These are phyloP conservation scores for Pantelozetes paolii DNA, from an alignment of 2,888 invertebrate genomes.

Conservation along the genomic window DNA sequence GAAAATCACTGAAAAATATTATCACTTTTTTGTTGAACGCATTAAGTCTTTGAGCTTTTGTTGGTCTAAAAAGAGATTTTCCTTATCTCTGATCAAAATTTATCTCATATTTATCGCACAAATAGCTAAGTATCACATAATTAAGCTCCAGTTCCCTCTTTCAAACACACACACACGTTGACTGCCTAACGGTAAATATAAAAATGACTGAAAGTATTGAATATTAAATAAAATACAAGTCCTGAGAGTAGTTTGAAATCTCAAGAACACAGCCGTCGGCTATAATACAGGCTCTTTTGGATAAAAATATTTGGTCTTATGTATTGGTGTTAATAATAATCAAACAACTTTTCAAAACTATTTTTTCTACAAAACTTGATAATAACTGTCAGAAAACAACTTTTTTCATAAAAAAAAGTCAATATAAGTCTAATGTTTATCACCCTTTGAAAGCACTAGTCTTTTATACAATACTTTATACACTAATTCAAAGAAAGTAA, in stretches of 20 bases:
- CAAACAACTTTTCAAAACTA: neutral
- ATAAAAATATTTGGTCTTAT: neutral
- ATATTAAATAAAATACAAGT: neutral
- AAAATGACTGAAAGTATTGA: neutral
- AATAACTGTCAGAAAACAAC: too few species aligned
- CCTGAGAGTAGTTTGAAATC: neutral
- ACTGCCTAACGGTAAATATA: neutral
- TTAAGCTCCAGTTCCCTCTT: neutral
- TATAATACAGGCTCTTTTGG: neutral
- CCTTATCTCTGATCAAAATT: neutral
- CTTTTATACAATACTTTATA: too few species aligned
- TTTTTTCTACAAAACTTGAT: neutral
- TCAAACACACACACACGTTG: neutral
- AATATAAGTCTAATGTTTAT: neutral
- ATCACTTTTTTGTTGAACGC: neutral
- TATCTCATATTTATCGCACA: neutral
- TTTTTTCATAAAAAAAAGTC: too few species aligned
- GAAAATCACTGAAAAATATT: neutral
- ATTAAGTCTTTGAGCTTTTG: neutral
- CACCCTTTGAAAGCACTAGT: neutral
- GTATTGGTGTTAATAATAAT: neutral
- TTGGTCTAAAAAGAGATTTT: neutral
- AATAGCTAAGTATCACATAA: neutral
- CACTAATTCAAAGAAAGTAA: too few species aligned
- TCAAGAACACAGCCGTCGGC: constrained; percentile 6